phyloP scores from a whole-genome alignment of 2,797 vertebrate genomes.

The Schizopygopsis malacanthus region DNA sequence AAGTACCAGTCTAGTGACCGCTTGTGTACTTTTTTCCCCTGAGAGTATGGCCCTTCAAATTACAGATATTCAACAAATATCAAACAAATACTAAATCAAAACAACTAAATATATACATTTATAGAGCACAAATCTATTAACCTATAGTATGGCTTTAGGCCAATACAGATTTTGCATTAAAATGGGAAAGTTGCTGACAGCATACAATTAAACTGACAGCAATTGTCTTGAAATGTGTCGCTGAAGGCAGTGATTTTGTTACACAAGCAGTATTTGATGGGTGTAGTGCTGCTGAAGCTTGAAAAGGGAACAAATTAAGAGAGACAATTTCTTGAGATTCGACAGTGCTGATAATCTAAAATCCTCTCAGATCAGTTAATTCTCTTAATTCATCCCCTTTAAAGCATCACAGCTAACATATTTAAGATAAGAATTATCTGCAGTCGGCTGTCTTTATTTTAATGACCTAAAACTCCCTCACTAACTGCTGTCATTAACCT shows the following conservation, averaged over 20 bases:
- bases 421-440: background rate
- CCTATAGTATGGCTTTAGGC: background rate
- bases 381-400: background rate
- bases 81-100: too few species aligned
- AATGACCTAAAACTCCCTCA: background rate
- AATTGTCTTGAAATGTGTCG: background rate
- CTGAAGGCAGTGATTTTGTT: background rate
- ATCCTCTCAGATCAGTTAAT: background rate
- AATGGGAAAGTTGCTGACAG: background rate
- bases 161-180: background rate
- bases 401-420: background rate
- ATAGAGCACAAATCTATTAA: background rate
- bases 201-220: background rate
- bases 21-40: background rate
- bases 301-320: constrained; percentile 2
- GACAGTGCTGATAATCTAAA: background rate
- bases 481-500: background rate
- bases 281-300: background rate
- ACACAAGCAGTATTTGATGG: background rate
- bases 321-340: background rate
- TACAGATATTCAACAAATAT: background rate
- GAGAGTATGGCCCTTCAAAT: background rate
- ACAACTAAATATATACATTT: background rate
- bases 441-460: background rate
- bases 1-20: background rate